Conservation (phyloP, 2,113 vertebrate species). For the Heterochromis multidens region DNA sequence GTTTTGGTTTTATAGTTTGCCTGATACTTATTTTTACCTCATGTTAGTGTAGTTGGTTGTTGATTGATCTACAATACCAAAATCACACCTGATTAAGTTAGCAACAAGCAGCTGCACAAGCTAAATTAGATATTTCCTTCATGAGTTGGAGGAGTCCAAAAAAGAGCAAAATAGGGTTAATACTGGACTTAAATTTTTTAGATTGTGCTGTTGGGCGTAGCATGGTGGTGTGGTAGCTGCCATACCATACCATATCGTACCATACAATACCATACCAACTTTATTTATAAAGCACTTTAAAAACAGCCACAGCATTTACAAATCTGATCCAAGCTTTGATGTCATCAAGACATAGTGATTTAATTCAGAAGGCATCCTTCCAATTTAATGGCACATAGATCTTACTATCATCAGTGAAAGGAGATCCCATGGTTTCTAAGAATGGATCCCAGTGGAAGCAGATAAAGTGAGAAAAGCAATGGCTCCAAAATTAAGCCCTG, state of each 20-base stretch:
- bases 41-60: neutral
- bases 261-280: neutral
- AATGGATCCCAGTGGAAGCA: neutral
- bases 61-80: neutral
- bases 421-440: neutral
- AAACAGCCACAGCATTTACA: too few relatives aligned
- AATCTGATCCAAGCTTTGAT: too few relatives aligned
- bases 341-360: too few relatives aligned
- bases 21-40: too few relatives aligned
- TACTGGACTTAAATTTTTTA: neutral
- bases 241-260: too few relatives aligned
- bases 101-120: neutral
- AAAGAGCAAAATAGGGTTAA: neutral
- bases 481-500: neutral
- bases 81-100: neutral
- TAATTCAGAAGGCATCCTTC: too few relatives aligned
- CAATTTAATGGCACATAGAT: too few relatives aligned
- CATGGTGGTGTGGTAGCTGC: neutral
- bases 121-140: neutral
- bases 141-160: accelerated
- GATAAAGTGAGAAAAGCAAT: neutral
- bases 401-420: too few relatives aligned
- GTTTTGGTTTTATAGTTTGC: too few relatives aligned
- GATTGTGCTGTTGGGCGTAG: neutral
- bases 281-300: neutral